Conservation (phyloP, 2,113 vertebrate genomes). For the Nyctibius bracteatus region DNA sequence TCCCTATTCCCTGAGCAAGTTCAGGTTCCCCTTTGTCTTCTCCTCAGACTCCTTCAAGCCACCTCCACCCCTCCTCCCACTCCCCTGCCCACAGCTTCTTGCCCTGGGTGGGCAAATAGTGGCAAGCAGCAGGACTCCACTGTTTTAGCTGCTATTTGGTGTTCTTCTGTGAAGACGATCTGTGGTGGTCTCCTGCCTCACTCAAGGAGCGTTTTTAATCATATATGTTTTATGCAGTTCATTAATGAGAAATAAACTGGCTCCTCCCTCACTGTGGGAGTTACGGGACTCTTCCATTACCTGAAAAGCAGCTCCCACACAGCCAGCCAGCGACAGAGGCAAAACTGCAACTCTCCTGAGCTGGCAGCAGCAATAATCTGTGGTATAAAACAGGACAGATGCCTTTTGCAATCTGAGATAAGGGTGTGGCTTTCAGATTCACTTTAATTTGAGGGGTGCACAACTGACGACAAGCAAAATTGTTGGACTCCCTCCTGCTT, state of each 20-base stretch:
- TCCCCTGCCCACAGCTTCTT: not conserved
- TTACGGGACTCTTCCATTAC: not conserved
- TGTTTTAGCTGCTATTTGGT: not conserved
- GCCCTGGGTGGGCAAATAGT: not conserved
- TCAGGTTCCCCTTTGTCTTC: not conserved
- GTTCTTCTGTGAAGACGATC: not conserved
- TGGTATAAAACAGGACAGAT: not conserved
- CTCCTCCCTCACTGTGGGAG: not conserved
- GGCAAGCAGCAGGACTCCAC: not conserved
- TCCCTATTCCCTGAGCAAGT: not conserved
- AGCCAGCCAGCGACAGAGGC: not conserved
- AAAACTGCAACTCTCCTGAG: not conserved
- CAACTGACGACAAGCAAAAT: not conserved
- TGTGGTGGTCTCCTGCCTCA: not conserved
- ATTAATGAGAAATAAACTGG: not conserved
- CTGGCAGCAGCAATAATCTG: not conserved
- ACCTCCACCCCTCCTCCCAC: not conserved
- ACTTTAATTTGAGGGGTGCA: not conserved
- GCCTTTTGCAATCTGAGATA: fast-evolving
- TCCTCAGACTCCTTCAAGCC: not conserved
- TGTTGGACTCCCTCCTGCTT: not conserved
- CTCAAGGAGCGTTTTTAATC: not conserved
- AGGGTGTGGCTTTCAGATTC: not conserved
- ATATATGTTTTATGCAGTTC: not conserved
- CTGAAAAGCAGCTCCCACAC: not conserved